These are phyloP conservation scores for Apodemus speciosus DNA, from an alignment of 2,113 vertebrate genomes.

Conservation along the genomic window DNA sequence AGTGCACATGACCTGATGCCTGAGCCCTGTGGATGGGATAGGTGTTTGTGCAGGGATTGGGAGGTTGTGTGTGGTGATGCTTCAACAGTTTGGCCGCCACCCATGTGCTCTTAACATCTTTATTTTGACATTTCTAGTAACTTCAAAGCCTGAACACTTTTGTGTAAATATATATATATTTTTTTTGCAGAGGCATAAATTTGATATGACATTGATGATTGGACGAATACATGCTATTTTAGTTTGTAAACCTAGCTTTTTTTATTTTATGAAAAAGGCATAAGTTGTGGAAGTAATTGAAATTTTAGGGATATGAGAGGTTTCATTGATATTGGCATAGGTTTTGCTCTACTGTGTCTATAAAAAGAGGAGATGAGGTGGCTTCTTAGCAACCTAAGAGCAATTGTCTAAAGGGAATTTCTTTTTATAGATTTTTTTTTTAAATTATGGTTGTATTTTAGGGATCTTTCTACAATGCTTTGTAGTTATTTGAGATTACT, in stretches of 20 bases:
- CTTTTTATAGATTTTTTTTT: background rate
- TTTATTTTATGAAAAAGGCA: background rate
- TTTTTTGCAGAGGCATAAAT: slow-evolving; percentile 7
- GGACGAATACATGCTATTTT: background rate
- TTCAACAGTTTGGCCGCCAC: background rate
- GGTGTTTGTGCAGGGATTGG: background rate
- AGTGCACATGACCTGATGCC: background rate
- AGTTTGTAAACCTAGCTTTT: background rate
- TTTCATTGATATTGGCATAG: background rate
- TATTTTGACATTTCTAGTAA: slow-evolving; percentile 41
- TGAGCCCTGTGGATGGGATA: background rate
- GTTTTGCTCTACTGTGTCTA: background rate
- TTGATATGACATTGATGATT: background rate
- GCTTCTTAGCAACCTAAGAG: background rate
- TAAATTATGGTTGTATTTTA: background rate
- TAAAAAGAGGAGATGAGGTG: background rate
- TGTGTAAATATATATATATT: background rate
- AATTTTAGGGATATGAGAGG: background rate
- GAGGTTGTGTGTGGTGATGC: background rate
- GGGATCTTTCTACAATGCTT: background rate
- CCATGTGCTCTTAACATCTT: background rate
- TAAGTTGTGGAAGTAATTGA: background rate
- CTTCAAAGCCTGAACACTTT: background rate
- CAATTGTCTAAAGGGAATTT: no score
- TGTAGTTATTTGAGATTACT: background rate